These are phyloP conservation scores for Denticeps clupeoides DNA, from an alignment of 2,797 vertebrate species.

Conservation along the genomic window DNA sequence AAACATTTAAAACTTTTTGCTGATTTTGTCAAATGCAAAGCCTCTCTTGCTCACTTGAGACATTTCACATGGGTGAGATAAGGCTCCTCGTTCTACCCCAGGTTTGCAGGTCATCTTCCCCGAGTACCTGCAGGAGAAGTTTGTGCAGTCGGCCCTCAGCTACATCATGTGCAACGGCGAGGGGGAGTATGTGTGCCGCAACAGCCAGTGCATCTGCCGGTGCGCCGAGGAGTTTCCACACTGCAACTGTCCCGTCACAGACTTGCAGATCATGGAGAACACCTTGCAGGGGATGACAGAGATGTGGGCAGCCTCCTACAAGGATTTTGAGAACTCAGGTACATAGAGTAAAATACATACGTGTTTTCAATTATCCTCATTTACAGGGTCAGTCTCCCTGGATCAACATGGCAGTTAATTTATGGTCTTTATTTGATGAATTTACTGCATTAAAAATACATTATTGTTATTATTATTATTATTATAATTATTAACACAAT, in stretches of 20 bases:
- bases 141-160: conserved; percentile 95
- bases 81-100: conserved; percentile 40
- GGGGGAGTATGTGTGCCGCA: conserved; percentile 86
- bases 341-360: conserved; percentile 11
- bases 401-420: no score
- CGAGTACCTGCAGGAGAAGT: conserved; percentile 96
- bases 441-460: no score
- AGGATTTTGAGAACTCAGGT: conserved; percentile 97
- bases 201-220: conserved; percentile 88
- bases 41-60: background rate
- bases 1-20: conserved; percentile 26
- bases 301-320: conserved; percentile 91
- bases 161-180: conserved; percentile 99
- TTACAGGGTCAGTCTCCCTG: no score
- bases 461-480: no score
- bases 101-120: conserved; percentile 98
- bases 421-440: no score
- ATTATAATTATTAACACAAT: no score
- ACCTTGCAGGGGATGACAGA: conserved; percentile 85
- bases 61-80: no score
- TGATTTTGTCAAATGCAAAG: no score
- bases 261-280: conserved; percentile 98
- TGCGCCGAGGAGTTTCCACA: conserved; percentile 90
- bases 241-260: conserved; percentile 96
- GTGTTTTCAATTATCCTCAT: no score